Percentiles rank a stretch among this genome's conserved stretches.
phyloP scores from a whole-genome alignment of 1,140 invertebrate genomes.

The Zaprionus africanus region DNA sequence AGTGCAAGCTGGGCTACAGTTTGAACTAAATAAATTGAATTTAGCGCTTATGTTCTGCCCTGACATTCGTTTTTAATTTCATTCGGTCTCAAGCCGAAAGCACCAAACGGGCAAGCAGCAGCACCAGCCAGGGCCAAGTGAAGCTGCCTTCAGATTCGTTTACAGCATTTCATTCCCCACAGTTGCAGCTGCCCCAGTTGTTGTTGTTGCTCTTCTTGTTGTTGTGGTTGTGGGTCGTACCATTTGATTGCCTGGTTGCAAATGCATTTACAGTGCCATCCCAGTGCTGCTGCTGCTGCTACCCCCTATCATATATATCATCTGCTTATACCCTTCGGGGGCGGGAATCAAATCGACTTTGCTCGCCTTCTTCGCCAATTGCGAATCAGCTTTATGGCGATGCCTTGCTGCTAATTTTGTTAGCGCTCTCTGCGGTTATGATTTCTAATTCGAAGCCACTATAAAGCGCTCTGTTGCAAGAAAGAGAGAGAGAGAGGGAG shows the following conservation, averaged over 20 bases:
- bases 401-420: slow-evolving; percentile 43
- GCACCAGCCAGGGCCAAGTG: slow-evolving; percentile 2
- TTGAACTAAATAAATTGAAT: slow-evolving; percentile 79
- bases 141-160: slow-evolving; percentile 41
- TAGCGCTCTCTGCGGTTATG: slow-evolving; percentile 45
- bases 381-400: slow-evolving; percentile 48
- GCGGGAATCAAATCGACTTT: slow-evolving; percentile 1
- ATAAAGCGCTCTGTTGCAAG: neutral
- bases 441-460: slow-evolving; percentile 52
- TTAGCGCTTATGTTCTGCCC: slow-evolving; percentile 69
- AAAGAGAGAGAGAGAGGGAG: neutral
- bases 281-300: neutral
- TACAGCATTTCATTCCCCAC: slow-evolving; percentile 55
- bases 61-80: slow-evolving; percentile 80
- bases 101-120: neutral
- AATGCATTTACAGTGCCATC: slow-evolving; percentile 54
- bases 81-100: slow-evolving; percentile 66
- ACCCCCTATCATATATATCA: slow-evolving; percentile 2
- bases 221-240: slow-evolving; percentile 36
- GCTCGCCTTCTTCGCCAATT: slow-evolving; percentile 13
- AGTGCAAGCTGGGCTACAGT: slow-evolving; percentile 54
- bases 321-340: neutral
- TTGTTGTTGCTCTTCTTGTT: slow-evolving; percentile 31
- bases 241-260: slow-evolving; percentile 69
- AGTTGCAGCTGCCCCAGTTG: slow-evolving; percentile 30